These are phyloP conservation scores for Paramisgurnus dabryanus DNA, from an alignment of 2,113 vertebrate species.

Conservation along the genomic window DNA sequence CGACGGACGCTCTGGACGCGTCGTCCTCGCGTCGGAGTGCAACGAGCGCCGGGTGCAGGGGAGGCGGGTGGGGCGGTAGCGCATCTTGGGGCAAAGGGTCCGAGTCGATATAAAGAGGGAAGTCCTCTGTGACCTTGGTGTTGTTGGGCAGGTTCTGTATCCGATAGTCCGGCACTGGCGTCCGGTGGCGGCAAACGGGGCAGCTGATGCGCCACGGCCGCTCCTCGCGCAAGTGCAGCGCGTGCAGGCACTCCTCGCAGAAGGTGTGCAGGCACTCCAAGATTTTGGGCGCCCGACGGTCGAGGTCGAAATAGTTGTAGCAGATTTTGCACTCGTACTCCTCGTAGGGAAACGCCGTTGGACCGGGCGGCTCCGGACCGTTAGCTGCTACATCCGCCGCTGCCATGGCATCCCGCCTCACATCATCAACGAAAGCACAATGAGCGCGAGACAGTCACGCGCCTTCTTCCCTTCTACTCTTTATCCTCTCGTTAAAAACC, in stretches of 20 bases:
- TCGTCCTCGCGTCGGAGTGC: constrained; percentile 76
- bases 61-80: constrained; percentile 77
- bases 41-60: constrained; percentile 74
- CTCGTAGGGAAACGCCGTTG: constrained; percentile 75
- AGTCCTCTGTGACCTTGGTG: constrained; percentile 88
- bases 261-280: constrained; percentile 94
- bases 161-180: constrained; percentile 85
- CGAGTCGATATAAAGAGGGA: constrained; percentile 81
- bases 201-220: constrained; percentile 82
- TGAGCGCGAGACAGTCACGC: constrained; percentile 64
- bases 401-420: constrained; percentile 83
- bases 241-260: constrained; percentile 90
- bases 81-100: constrained; percentile 86
- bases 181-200: constrained; percentile 89
- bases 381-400: constrained; percentile 69
- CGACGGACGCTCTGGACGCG: constrained; percentile 62
- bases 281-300: constrained; percentile 87
- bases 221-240: constrained; percentile 83
- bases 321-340: constrained; percentile 95
- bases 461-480: constrained; percentile 56
- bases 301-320: constrained; percentile 92
- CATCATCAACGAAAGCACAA: constrained; percentile 70
- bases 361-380: constrained; percentile 65
- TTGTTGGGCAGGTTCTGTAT: constrained; percentile 88
- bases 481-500: constrained; percentile 6